These are phyloP conservation scores for Hyppa rectilinea DNA, from an alignment of 2,888 invertebrate genomes.

Conservation along the genomic window DNA sequence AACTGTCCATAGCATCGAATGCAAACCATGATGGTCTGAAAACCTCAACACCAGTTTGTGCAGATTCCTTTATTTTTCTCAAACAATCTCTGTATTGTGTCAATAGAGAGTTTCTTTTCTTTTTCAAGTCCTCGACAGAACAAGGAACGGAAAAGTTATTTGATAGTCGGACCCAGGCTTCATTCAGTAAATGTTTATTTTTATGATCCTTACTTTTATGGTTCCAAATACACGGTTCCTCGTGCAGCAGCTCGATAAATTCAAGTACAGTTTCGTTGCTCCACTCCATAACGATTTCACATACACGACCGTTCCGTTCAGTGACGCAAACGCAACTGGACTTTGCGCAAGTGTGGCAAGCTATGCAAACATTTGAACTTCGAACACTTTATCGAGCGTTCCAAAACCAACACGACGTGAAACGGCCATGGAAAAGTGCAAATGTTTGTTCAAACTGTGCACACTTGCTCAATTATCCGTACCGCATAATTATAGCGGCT, in stretches of 20 bases:
- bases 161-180: slow-evolving; percentile 50
- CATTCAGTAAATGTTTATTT: slow-evolving; percentile 20
- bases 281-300: slow-evolving; percentile 35
- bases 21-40: slow-evolving; percentile 41
- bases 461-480: slow-evolving; percentile 13
- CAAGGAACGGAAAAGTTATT: slow-evolving; percentile 42
- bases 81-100: slow-evolving; percentile 54
- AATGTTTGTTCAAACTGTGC: slow-evolving; percentile 13
- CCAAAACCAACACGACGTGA: background rate
- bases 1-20: slow-evolving; percentile 20
- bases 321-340: slow-evolving; percentile 11
- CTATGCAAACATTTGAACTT: slow-evolving; percentile 21
- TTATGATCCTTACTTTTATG: slow-evolving; percentile 38
- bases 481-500: background rate
- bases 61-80: slow-evolving; percentile 35
- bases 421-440: background rate
- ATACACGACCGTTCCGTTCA: slow-evolving; percentile 6
- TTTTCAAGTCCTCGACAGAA: slow-evolving; percentile 52
- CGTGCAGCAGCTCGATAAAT: slow-evolving; percentile 47
- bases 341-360: slow-evolving; percentile 16
- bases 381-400: slow-evolving; percentile 6
- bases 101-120: slow-evolving; percentile 58
- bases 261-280: slow-evolving; percentile 33
- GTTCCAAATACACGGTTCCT: slow-evolving; percentile 56
- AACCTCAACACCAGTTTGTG: slow-evolving; percentile 2